Base-by-base conservation (phyloP, 2,113 vertebrate species). In the Silurus meridionalis region DNA sequence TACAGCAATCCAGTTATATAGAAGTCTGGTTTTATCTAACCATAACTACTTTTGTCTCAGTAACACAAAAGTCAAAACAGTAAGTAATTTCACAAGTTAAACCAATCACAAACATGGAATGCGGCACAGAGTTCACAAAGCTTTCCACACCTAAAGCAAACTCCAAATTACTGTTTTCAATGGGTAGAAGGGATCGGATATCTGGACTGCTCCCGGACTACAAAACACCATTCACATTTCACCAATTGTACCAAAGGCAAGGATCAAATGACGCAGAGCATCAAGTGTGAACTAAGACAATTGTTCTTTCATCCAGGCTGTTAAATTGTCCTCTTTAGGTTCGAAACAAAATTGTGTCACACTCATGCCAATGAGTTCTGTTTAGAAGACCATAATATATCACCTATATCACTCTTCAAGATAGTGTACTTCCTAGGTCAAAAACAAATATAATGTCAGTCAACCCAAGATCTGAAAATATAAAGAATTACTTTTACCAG, bases 391-490 rank as follows among this genome's bases (percentile, higher is more conserved):
- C 48, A 52, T n/a, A 8, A 13, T 82, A 66, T 37, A 37, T 37
- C 37, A 37, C 66, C 80, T 66, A 8, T 53, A 48, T 82, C 80
- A 53, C 61, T 17, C 48, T 48, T 82, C 46, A 46, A 82, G 61
- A 82, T n/a, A 52, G 80, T 52, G 15, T 53, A 66, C 17, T 82
- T 61, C 52, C 13, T 1, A 66, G 60, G 21, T 53, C 23, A n/a
- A 82, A 80, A 66, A 66, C 61, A 82, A 48, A 66, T 82, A 82
- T 64, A 21, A 64, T 50, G 60, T 64, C 37, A 52, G 61, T 52
- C 60, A 64, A 52, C 21, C 37, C 57, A 61, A 80, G 46, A 25
- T 21, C 21, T 15, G 14, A 53, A 61, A 66, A 82, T 52, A 6
- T 28, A 81, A 61, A 61, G 4, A 80, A 23, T 17, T 61, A 82